Conservation (phyloP, 2,888 invertebrate species). For the Catocala sponsa region DNA sequence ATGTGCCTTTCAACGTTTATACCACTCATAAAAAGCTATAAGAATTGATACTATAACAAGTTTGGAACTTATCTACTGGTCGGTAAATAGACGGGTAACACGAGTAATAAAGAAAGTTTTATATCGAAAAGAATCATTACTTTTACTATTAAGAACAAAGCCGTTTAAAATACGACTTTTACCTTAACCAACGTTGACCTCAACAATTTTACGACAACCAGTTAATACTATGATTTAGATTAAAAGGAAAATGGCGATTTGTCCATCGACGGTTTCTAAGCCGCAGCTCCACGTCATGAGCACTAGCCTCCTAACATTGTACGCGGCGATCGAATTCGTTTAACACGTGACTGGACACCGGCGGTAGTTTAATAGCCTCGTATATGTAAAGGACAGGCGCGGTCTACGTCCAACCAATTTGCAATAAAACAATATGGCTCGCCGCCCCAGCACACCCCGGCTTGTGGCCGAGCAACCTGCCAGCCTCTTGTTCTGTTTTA, state of each 20-base stretch:
- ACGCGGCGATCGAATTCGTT: constrained; percentile 84
- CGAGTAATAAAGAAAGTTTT: constrained; percentile 26
- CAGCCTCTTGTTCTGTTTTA: constrained; percentile 66
- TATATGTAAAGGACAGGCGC: constrained; percentile 87
- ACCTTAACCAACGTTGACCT: neutral
- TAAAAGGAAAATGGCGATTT: constrained; percentile 49
- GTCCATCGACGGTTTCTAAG: constrained; percentile 57
- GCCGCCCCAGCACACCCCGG: constrained; percentile 66
- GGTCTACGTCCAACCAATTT: constrained; percentile 86
- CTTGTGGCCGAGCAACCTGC: constrained; percentile 63
- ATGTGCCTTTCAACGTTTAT: constrained; percentile 6
- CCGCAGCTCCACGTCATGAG: constrained; percentile 64
- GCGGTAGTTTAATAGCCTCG: constrained; percentile 85
- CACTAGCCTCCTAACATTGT: constrained; percentile 72
- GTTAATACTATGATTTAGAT: constrained; percentile 45
- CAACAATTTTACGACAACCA: constrained; percentile 17
- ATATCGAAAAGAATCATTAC: constrained; percentile 21
- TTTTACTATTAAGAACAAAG: constrained; percentile 23
- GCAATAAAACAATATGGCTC: constrained; percentile 87
- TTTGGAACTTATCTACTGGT: constrained; percentile 1
- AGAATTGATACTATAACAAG: constrained; percentile 8
- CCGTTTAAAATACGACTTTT: constrained; percentile 6
- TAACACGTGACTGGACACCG: constrained; percentile 85
- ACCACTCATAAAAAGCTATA: constrained; percentile 9
- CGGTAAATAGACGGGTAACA: constrained; percentile 10